Percentiles rank a stretch among this genome's conserved stretches.
phyloP scores from a whole-genome alignment of 1,140 invertebrate species.

The Pachyrhynchus sulphureomaculatus region DNA sequence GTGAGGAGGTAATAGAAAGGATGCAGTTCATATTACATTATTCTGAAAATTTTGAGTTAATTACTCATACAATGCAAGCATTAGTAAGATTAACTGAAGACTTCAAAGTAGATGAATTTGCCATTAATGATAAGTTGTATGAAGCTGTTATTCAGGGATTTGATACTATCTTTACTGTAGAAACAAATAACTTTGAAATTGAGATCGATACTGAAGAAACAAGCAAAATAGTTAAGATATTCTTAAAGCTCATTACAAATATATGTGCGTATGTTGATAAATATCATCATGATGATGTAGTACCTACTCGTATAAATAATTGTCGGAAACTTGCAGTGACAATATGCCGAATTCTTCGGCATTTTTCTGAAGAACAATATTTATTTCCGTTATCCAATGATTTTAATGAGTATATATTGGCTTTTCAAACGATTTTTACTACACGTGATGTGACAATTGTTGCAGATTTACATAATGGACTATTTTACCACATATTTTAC shows the following conservation, averaged over 20 bases:
- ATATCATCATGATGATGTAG: slow-evolving; percentile 20
- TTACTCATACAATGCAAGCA: slow-evolving; percentile 54
- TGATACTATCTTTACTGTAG: slow-evolving; percentile 13
- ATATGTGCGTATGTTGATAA: slow-evolving; percentile 33
- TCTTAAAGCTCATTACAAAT: slow-evolving; percentile 38
- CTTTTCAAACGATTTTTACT: slow-evolving; percentile 34
- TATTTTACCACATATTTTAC: slow-evolving; percentile 21
- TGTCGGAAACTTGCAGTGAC: slow-evolving; percentile 5
- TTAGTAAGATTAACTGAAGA: slow-evolving; percentile 40
- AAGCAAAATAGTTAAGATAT: slow-evolving; percentile 26
- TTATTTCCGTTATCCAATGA: slow-evolving; percentile 33
- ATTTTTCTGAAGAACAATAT: slow-evolving; percentile 34
- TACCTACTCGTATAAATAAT: neutral
- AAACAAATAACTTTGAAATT: slow-evolving; percentile 23
- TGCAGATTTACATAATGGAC: slow-evolving; percentile 2
- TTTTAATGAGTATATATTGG: slow-evolving; percentile 36
- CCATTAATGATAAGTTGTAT: slow-evolving; percentile 27
- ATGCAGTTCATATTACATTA: slow-evolving; percentile 66
- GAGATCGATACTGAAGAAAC: slow-evolving; percentile 22
- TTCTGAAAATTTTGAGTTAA: slow-evolving; percentile 64
- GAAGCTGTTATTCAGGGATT: slow-evolving; percentile 27
- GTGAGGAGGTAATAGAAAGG: slow-evolving; percentile 56
- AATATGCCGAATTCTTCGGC: slow-evolving; percentile 30
- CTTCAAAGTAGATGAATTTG: slow-evolving; percentile 34
- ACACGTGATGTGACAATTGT: slow-evolving; percentile 23